Conservation (phyloP, 2,797 vertebrate genomes). For the Gymnoscopelus microlampas region DNA sequence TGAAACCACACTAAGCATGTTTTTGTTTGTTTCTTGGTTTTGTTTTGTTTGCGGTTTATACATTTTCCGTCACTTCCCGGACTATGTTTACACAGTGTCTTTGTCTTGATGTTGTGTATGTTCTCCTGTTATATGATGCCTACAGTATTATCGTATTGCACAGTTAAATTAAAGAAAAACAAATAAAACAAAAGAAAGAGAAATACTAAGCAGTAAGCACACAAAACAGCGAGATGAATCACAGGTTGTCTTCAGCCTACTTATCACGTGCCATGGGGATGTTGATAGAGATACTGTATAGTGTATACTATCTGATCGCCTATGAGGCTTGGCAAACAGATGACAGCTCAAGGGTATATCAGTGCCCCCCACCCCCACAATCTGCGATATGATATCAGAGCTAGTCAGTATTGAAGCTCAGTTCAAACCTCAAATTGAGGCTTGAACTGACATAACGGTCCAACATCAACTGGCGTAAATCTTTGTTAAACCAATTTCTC, state of each 20-base stretch:
- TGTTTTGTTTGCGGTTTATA: no score
- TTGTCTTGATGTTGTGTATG: no score
- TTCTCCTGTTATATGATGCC: no score
- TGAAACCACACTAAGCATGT: no score
- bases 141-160: no score
- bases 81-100: no score
- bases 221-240: slow-evolving; percentile 15
- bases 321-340: neutral
- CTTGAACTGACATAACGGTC: slow-evolving; percentile 25
- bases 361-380: slow-evolving; percentile 26
- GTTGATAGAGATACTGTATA: slow-evolving; percentile 30
- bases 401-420: slow-evolving; percentile 48
- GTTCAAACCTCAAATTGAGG: neutral
- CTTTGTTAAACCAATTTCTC: neutral
- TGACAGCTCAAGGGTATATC: slow-evolving; percentile 29
- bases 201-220: slow-evolving; percentile 14
- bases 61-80: no score
- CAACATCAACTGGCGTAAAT: neutral
- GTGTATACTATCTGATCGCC: slow-evolving; percentile 20
- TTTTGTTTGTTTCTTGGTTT: no score
- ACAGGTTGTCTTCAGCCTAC: slow-evolving; percentile 16
- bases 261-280: slow-evolving; percentile 30
- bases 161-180: no score
- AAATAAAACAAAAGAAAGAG: slow-evolving; percentile 2
- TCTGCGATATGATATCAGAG: slow-evolving; percentile 43